phyloP scores from a whole-genome alignment of 2,113 vertebrate species.

The Chlorodrepanis virens region DNA sequence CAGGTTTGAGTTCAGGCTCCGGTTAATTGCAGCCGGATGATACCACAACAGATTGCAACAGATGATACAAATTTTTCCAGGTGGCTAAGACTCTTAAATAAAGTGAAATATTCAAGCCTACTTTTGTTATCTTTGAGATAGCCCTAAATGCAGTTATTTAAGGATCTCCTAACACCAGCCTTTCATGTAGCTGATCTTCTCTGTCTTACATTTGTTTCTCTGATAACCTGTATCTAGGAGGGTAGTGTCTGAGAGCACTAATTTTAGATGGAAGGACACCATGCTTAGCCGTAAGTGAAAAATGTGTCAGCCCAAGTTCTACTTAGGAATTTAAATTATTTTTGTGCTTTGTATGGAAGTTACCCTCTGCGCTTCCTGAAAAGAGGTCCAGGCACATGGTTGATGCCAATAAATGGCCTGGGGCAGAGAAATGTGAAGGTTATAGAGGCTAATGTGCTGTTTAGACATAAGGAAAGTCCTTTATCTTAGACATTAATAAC shows the following conservation, averaged over 20 bases:
- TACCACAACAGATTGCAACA: background rate
- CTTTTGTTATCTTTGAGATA: background rate
- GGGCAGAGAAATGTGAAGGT: background rate
- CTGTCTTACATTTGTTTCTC: background rate
- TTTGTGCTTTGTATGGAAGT: background rate
- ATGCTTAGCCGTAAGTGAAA: background rate
- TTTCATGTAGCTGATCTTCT: background rate
- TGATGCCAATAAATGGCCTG: background rate
- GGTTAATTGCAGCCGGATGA: background rate
- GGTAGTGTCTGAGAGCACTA: background rate
- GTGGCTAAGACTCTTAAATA: background rate
- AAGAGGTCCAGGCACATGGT: rapidly evolving
- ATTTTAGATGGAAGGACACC: background rate
- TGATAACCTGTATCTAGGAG: background rate
- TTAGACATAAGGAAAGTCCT: background rate
- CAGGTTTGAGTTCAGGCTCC: background rate
- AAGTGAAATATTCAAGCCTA: background rate
- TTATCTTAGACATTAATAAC: background rate
- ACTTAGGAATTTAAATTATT: background rate
- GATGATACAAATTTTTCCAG: background rate
- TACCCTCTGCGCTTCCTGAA: background rate
- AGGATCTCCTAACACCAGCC: background rate
- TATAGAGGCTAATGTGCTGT: background rate
- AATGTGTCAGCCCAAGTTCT: background rate
- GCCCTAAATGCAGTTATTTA: background rate